Base-by-base conservation (phyloP, 2,797 vertebrate genomes). In the Aselliscus stoliczkanus region DNA sequence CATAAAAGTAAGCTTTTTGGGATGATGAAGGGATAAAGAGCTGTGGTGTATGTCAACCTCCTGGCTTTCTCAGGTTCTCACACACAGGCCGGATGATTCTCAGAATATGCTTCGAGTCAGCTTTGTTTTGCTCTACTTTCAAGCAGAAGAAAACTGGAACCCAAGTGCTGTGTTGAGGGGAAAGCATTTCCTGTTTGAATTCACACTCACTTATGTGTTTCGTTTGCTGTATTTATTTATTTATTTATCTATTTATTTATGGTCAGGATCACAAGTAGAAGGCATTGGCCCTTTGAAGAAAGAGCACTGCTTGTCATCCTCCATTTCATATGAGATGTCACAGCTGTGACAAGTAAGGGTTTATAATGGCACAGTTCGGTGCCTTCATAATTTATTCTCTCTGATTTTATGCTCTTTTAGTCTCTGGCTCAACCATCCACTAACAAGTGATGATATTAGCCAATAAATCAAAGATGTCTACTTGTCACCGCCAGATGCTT, bases 381-480 rank as follows among this genome's bases (percentile, higher is more conserved):
- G 98, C 98, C 98, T 99, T 99, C 98, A 99, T 99, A 99, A 99
- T 99, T 99, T 99, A 99, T 99, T 98, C 98, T 98, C 98, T 99
- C 98, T 99, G 98, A 99, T 99, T 98, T 98, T 98, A 98, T 98
- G 98, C 98, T 98, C 98, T 98, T 98, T 99, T 99, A 98, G 98
- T 98, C 98, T 98, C 97, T 98, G 98, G 98, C 97, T 99, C 98
- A 99, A 98, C 98, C 98, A 99, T 98, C 98, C 98, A 98, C 98
- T 99, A 99, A 99, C 98, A 99, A 99, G 99, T 98, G 98, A 97
- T 98, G 98, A 99, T 99, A 99, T 99, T 99, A 98, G 98, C 98
- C 98, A 98, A 99, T 99, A 99, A 99, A 99, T 99, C 99, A 99
- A 99, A 99, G 98, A 98, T 91, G 98, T 98, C 98, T 99, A 98